Evolutionary conservation across 2,113 vertebrate species (phyloP).

Genomic region (Barbus barbus): DNA sequence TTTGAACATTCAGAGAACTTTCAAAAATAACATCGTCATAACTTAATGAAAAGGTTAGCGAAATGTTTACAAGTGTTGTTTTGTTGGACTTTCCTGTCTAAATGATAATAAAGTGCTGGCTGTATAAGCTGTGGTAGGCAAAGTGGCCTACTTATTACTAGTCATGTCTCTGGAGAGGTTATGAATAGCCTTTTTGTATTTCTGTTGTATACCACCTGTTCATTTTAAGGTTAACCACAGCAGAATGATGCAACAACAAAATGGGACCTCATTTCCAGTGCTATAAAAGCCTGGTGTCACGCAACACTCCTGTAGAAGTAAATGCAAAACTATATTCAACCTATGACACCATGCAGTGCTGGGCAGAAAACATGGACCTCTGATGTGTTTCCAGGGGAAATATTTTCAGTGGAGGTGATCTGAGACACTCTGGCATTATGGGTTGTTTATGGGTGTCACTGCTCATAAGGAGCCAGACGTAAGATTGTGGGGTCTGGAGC

Average conservation of each 20-base stretch:
- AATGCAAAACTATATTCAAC: constrained; percentile 17
- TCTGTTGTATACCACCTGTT: constrained; percentile 22
- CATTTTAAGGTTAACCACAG: constrained; percentile 33
- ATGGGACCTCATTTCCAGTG: constrained; percentile 7
- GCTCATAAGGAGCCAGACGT: constrained; percentile 16
- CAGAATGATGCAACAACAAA: background rate
- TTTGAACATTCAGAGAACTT: background rate
- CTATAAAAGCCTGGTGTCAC: constrained; percentile 14
- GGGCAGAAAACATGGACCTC: constrained; percentile 15
- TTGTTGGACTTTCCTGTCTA: background rate
- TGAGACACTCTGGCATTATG: constrained; percentile 37
- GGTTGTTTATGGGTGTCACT: constrained; percentile 43
- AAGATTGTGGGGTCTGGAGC: constrained; percentile 17
- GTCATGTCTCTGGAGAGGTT: constrained; percentile 9
- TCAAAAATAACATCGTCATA: background rate
- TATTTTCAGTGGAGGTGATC: constrained; percentile 45
- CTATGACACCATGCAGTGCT: constrained; percentile 9
- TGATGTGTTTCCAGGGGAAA: constrained; percentile 56
- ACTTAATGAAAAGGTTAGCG: background rate
- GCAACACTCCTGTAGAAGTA: constrained; percentile 24
- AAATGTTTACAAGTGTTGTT: background rate
- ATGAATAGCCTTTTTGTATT: constrained; percentile 14
- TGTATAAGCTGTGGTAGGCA: constrained; percentile 11
- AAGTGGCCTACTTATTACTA: background rate
- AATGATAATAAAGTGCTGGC: constrained; percentile 9